Conservation (phyloP, 2,113 vertebrate species). For the Uria aalge region DNA sequence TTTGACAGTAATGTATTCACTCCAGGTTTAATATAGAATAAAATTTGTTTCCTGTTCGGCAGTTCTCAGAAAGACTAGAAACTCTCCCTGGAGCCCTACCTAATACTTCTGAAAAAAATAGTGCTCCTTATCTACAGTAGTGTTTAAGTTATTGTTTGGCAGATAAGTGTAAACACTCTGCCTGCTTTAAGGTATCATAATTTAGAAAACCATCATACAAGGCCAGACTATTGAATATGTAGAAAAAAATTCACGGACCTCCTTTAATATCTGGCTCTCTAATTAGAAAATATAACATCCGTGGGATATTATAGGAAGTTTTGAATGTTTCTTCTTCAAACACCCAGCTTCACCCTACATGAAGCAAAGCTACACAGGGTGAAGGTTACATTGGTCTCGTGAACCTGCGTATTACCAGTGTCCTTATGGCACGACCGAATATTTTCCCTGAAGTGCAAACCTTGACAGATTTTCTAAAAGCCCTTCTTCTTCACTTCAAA, state of each 20-base stretch:
- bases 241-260: background rate
- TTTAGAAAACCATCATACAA: background rate
- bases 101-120: background rate
- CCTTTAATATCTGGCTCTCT: background rate
- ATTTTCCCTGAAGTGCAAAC: background rate
- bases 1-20: conserved; percentile 36
- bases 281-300: background rate
- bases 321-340: background rate
- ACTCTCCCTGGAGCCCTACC: background rate
- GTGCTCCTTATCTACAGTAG: background rate
- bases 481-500: background rate
- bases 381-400: background rate
- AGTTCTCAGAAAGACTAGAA: background rate
- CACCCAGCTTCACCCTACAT: background rate
- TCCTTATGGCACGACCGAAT: background rate
- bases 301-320: background rate
- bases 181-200: background rate
- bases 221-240: background rate
- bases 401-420: background rate
- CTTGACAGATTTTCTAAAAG: background rate
- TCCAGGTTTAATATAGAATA: conserved; percentile 30
- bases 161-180: background rate
- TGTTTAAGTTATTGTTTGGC: background rate
- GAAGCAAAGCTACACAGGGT: background rate
- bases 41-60: conserved; percentile 2